Conservation (phyloP, 64 coral and sea anemone species). For the Dendrophyllia cribrosa region DNA sequence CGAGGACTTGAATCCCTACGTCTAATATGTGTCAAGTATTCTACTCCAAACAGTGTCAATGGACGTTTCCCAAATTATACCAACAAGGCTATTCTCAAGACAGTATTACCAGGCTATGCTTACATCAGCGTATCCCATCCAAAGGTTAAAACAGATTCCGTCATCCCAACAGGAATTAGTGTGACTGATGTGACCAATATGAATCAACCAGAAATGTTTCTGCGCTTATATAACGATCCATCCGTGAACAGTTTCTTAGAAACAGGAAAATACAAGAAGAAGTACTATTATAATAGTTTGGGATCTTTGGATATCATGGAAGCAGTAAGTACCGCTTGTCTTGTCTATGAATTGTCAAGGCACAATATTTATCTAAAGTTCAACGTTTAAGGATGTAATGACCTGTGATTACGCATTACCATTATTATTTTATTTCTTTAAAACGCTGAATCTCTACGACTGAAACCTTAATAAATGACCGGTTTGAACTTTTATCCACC, state of each 20-base stretch:
- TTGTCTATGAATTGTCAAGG: too few species aligned
- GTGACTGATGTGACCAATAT: not conserved
- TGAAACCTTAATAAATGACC: too few species aligned
- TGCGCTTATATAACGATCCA: not conserved
- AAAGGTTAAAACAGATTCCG: not conserved
- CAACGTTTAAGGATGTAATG: too few species aligned
- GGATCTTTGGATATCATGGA: constrained; percentile 33
- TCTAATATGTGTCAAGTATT: constrained; percentile 44
- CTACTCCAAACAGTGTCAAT: constrained; percentile 52
- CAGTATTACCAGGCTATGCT: constrained; percentile 25
- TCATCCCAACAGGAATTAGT: too few species aligned
- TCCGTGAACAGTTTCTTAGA: not conserved
- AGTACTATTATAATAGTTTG: constrained; percentile 38
- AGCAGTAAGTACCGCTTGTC: not conserved
- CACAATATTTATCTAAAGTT: too few species aligned
- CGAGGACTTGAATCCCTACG: constrained; percentile 42
- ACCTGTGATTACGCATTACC: too few species aligned
- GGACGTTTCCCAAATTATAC: constrained; percentile 57
- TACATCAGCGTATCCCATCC: constrained; percentile 30
- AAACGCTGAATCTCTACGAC: too few species aligned
- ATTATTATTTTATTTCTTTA: too few species aligned
- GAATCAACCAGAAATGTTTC: constrained; percentile 28
- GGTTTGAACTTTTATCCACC: too few species aligned
- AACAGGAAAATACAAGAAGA: not conserved
- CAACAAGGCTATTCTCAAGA: constrained; percentile 2